Conservation (phyloP, 2,888 invertebrate species). For the Biston stratarius region DNA sequence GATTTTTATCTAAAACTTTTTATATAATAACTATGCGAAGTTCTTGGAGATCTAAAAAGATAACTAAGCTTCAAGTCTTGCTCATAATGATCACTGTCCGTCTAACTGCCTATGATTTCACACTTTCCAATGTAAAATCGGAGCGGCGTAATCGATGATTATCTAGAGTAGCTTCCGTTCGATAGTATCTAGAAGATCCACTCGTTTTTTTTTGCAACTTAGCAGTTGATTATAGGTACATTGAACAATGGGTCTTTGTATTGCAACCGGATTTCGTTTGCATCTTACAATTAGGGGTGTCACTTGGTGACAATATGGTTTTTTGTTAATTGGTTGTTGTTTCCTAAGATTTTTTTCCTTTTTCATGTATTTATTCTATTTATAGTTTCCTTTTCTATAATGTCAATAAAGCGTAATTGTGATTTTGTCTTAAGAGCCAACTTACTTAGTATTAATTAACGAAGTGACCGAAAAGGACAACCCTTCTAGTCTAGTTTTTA, state of each 20-base stretch:
- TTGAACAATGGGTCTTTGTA: slow-evolving; percentile 67
- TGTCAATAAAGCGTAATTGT: too few relatives aligned
- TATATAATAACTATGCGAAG: slow-evolving; percentile 4
- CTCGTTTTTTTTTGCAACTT: slow-evolving; percentile 49
- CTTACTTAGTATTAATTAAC: too few relatives aligned
- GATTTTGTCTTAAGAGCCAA: too few relatives aligned
- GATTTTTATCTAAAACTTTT: too few relatives aligned
- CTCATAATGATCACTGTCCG: slow-evolving; percentile 53
- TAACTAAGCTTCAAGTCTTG: not conserved
- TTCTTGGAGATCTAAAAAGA: slow-evolving; percentile 10
- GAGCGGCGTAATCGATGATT: slow-evolving; percentile 61
- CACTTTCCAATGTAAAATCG: slow-evolving; percentile 68
- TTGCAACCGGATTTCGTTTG: slow-evolving; percentile 64
- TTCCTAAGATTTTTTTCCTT: too few relatives aligned
- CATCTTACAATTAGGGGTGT: slow-evolving; percentile 53
- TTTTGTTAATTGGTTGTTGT: not conserved
- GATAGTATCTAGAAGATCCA: slow-evolving; percentile 47
- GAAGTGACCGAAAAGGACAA: too few relatives aligned
- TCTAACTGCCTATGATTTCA: slow-evolving; percentile 52
- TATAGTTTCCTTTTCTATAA: too few relatives aligned
- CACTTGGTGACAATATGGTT: not conserved
- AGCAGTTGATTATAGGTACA: slow-evolving; percentile 49
- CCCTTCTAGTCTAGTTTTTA: too few relatives aligned
- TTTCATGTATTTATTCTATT: too few relatives aligned
- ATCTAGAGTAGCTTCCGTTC: slow-evolving; percentile 63